Evolutionary conservation across 2,888 invertebrate genomes (phyloP).

Genomic region (Ennomos fuscantarius): DNA sequence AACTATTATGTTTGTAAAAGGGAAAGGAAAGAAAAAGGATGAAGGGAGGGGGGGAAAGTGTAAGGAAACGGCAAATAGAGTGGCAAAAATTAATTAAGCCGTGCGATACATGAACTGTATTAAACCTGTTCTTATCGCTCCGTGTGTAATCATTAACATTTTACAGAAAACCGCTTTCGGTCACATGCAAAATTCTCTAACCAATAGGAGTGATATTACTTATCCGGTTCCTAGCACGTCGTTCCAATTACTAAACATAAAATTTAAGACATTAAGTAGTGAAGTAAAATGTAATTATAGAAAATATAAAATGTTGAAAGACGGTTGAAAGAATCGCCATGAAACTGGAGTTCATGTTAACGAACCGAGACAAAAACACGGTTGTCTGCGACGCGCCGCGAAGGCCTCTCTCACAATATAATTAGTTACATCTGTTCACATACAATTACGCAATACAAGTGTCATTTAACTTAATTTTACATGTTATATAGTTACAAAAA

Average conservation of each 20-base stretch:
- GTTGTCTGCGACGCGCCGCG: constrained; percentile 3
- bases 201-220: background rate
- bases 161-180: too few species aligned
- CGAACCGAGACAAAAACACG: constrained; percentile 16
- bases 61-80: too few species aligned
- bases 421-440: constrained; percentile 27
- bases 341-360: constrained; percentile 21
- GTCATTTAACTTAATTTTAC: constrained; percentile 8
- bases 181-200: too few species aligned
- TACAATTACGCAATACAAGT: constrained; percentile 15
- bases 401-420: constrained; percentile 21
- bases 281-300: too few species aligned
- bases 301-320: too few species aligned
- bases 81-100: too few species aligned
- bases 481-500: constrained; percentile 12
- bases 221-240: background rate
- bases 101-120: too few species aligned
- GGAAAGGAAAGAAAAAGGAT: too few species aligned
- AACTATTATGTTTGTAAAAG: too few species aligned
- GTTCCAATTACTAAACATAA: background rate
- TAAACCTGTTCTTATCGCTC: too few species aligned
- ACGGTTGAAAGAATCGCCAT: constrained; percentile 7
- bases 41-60: too few species aligned
- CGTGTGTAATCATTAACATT: too few species aligned
- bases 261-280: constrained; percentile 2